Evolutionary conservation across 2,888 invertebrate species (phyloP), one percentile per base, ranked within the genome.

Genomic region (Phytoseiulus persimilis): DNA sequence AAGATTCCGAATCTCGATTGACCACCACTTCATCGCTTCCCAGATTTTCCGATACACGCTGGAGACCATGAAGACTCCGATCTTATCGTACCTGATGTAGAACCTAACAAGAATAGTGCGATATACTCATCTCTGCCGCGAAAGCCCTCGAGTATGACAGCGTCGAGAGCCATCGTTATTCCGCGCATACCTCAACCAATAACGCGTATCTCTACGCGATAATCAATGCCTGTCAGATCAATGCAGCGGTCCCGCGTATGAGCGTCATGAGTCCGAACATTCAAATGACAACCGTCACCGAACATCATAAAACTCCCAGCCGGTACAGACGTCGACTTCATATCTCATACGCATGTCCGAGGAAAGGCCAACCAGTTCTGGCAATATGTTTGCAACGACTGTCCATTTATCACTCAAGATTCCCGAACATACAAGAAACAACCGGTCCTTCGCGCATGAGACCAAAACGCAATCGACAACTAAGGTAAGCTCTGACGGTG

Each of bases 321-420:
- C n/a, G 87, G 87, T 9, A 87, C 87, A 28, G 87, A 87, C 31
- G 33, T 87, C 32, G 87, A 87, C 23, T 32, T 23, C 87, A 28
- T 32, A 1, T 11, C 39, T 14, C 87, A 87, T 1, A 32, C n/a
- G 6, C 5, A 39, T 87, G 28, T 33, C 28, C 32, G 87, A 33
- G 87, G 87, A 18, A 87, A 87, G 33, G 87, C 87, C 18, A 45
- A 45, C 5, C 87, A 87, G 87, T 87, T 87, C 45, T 87, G 87
- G 87, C 87, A 87, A 39, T 87, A 87, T 33, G 87, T 87, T 31
- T 87, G 87, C 87, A 45, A 45, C n/a, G 87, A 87, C 23, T 87
- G 87, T 14, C 87, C 87, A 3, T 87, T 39, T 23, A 39, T 45
- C n/a, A 87, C 87, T 11, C n/a, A 45, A n/a, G 87, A 87, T 45